Evolutionary conservation across 2,797 vertebrate species (phyloP).

Genomic region (Hypotaenidia philippensis): DNA sequence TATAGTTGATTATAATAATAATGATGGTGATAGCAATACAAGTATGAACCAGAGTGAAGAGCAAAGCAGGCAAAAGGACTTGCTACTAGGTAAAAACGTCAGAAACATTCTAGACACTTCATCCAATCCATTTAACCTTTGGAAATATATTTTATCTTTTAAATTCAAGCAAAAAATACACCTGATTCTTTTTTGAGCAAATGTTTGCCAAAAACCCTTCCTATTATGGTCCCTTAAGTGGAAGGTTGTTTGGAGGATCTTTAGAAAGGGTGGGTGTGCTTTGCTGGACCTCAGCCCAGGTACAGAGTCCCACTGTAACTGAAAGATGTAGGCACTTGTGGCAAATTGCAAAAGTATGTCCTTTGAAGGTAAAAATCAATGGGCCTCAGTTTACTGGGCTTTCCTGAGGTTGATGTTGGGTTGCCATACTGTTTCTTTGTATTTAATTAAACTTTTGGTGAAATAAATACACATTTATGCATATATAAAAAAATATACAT

Average conservation of each 20-base stretch:
- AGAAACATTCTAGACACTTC: neutral
- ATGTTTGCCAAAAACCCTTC: neutral
- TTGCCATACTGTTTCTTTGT: neutral
- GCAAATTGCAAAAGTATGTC: constrained; percentile 17
- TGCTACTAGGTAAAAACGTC: neutral
- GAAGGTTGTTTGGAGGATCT: constrained; percentile 7
- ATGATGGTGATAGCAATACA: neutral
- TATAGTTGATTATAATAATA: neutral
- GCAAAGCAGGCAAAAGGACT: neutral
- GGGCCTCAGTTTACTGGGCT: neutral
- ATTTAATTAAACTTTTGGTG: constrained; percentile 1
- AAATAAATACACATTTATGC: constrained; percentile 3
- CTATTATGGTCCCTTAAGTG: neutral
- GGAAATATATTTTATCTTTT: neutral
- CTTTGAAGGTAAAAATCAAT: constrained; percentile 58
- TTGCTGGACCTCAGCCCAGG: neutral
- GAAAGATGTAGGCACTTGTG: neutral
- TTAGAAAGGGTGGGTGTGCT: neutral
- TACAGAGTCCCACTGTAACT: neutral
- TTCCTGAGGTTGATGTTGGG: neutral
- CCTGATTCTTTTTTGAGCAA: neutral
- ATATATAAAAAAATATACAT: neutral
- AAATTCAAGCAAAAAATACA: neutral
- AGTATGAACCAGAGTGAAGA: neutral
- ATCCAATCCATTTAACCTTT: neutral